These are phyloP conservation scores for Prochilodus magdalenae DNA, from an alignment of 2,113 vertebrate genomes.

Conservation along the genomic window DNA sequence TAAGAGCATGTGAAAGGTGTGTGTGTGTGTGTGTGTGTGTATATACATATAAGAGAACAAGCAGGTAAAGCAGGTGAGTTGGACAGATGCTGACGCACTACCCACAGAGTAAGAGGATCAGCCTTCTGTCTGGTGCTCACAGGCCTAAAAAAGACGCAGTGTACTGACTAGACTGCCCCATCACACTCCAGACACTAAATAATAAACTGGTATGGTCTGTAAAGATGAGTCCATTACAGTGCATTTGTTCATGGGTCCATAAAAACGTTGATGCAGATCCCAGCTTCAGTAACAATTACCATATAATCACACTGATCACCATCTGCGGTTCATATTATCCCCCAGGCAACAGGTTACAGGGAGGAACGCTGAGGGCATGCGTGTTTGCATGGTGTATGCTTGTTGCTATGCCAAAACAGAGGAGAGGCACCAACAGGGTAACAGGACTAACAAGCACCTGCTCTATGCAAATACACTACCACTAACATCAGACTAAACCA, in stretches of 20 bases:
- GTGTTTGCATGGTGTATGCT: background rate
- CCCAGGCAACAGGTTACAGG: background rate
- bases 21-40: no score
- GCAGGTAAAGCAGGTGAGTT: conserved; percentile 28
- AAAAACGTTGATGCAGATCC: background rate
- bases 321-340: background rate
- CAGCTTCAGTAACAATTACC: background rate
- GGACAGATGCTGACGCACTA: background rate
- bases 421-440: background rate
- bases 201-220: background rate
- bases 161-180: background rate
- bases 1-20: background rate
- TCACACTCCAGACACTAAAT: background rate
- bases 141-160: background rate
- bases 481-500: background rate
- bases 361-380: background rate
- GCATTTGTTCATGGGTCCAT: background rate
- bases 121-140: background rate
- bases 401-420: background rate
- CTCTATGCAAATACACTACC: conserved; percentile 1
- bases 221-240: background rate
- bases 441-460: conserved; percentile 7
- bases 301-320: background rate
- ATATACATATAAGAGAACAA: background rate
- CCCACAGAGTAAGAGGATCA: conserved; percentile 4